Evolutionary conservation across 2,113 vertebrate species (phyloP).

Genomic region (Poecile atricapillus): DNA sequence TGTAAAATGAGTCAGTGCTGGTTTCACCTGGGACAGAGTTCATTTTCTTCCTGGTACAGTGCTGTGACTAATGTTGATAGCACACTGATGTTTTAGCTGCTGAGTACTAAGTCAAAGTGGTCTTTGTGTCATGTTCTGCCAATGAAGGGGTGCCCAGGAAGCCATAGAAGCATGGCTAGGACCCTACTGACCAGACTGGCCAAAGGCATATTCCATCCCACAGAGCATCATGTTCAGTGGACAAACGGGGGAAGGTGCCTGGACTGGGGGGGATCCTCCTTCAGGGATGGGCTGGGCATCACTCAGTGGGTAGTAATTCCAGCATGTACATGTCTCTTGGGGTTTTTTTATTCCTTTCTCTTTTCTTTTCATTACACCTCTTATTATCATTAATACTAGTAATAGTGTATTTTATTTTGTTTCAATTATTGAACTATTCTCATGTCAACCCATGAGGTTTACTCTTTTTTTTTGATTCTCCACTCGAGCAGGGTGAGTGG

Average conservation of each 20-base stretch:
- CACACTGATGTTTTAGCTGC: background rate
- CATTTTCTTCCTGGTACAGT: background rate
- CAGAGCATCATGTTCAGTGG: background rate
- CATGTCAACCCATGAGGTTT: background rate
- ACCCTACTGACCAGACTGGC: background rate
- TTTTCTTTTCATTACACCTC: background rate
- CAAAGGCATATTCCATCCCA: background rate
- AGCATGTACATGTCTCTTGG: background rate
- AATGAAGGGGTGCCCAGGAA: background rate
- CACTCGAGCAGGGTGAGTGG: background rate
- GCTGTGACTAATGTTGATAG: background rate
- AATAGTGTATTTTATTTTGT: background rate
- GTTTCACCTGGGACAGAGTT: background rate
- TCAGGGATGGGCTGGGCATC: background rate
- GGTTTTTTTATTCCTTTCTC: background rate
- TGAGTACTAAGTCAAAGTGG: background rate
- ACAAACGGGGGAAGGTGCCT: rapidly evolving
- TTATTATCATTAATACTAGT: background rate
- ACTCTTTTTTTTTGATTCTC: background rate
- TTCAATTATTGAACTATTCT: background rate
- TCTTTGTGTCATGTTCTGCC: background rate
- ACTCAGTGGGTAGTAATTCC: background rate
- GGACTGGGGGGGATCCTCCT: rapidly evolving
- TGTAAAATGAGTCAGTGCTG: background rate
- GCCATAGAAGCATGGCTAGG: background rate